These are phyloP conservation scores for Sturmia bella DNA, from an alignment of 2,888 invertebrate genomes.

Conservation along the genomic window DNA sequence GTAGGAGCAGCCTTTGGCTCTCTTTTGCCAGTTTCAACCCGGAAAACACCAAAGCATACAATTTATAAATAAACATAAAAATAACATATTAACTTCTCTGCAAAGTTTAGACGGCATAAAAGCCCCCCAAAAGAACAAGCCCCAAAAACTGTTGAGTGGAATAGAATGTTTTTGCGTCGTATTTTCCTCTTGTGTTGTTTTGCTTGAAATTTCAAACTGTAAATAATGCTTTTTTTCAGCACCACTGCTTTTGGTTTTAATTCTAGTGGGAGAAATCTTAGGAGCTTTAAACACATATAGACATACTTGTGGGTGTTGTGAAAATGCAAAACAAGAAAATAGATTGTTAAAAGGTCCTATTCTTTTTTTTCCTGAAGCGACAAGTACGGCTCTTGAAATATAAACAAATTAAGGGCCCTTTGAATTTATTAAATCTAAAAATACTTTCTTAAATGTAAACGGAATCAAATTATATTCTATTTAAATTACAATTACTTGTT, in stretches of 20 bases:
- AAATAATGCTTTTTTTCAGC: not conserved
- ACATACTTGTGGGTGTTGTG: not conserved
- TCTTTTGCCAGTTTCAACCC: not conserved
- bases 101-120: constrained; percentile 40
- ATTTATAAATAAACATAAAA: not conserved
- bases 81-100: not conserved
- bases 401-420: no score
- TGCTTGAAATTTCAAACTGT: not conserved
- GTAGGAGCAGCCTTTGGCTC: constrained; percentile 30
- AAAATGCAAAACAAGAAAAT: no score
- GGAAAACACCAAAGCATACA: not conserved
- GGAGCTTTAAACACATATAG: not conserved
- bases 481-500: no score
- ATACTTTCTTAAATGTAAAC: no score
- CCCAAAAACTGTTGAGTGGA: constrained; percentile 20
- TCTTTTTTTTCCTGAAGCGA: no score
- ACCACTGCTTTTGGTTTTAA: constrained; percentile 1
- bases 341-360: no score
- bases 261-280: not conserved
- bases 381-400: no score
- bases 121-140: no score
- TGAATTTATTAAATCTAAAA: no score
- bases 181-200: constrained; percentile 14
- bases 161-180: constrained; percentile 52
- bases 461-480: no score